Evolutionary conservation across 2,888 invertebrate genomes (phyloP), one percentile per base, ranked within the genome.

Genomic region (Spialia ferax): DNA sequence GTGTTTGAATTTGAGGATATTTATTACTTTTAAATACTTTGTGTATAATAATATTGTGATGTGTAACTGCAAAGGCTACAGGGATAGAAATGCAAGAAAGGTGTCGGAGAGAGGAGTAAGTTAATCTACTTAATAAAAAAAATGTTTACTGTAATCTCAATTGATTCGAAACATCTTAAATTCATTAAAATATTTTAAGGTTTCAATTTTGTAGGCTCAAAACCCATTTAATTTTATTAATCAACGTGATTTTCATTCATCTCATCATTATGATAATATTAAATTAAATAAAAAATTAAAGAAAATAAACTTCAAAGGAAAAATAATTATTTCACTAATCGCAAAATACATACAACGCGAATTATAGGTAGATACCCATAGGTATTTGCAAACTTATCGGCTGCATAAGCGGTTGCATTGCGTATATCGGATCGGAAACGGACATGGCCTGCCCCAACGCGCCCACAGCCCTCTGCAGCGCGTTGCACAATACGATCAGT

Each of bases 401-500:
- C 15, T 29, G 29, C 42, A 45, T 59, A 45, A 57, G 13, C 26
- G 2, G 18, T 89, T 87, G 84, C 86, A 79, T 84, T 82, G 82
- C 80, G 73, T 81, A 64, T 73, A 79, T 85, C 35, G 35, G 35
- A 45, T 45, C 87, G 90, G 89, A 90, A 90, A 81, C 90, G 88
- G 89, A 88, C 91, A 89, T 88, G 89, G 81, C 87, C 91, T 91
- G 88, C 89, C 91, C 75, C 85, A 90, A 90, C 70, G 73, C 86
- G 84, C 86, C 85, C 84, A 87, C 87, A 50, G 45, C 45, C 45
- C 15, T 1, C 5, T 1, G 13, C 13, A 35, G 13, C 35, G 4
- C 69, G 76, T 87, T 87, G 85, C 88, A 88, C 89, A 89, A 88
- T 86, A 84, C 87, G 79, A 78, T 80, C 85, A 85, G 79, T 81